A percentile compares a stretch with the other conserved stretches of the same genome.
Conservation (phyloP, 2,797 vertebrate genomes). For the Anableps anableps region DNA sequence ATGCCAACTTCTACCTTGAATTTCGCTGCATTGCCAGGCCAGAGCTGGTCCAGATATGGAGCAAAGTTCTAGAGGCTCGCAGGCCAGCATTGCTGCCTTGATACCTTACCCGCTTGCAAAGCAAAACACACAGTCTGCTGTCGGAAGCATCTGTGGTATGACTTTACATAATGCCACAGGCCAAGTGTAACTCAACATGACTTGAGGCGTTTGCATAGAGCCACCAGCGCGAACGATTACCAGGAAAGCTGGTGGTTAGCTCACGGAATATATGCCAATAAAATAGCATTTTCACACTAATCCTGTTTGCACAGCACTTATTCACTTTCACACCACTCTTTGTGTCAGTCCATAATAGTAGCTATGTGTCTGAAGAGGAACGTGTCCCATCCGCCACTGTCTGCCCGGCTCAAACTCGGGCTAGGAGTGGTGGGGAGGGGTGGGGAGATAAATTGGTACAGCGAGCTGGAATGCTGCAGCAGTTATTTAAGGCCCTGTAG, state of each 20-base stretch:
- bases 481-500: conserved; percentile 83
- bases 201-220: conserved; percentile 51
- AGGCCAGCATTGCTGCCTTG: conserved; percentile 4
- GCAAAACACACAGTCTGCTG: conserved; percentile 34
- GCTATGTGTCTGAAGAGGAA: conserved; percentile 67
- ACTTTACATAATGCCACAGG: conserved; percentile 47
- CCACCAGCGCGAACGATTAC: conserved; percentile 38
- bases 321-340: conserved; percentile 66
- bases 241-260: conserved; percentile 44
- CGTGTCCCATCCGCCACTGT: conserved; percentile 65
- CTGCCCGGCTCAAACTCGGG: conserved; percentile 64
- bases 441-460: conserved; percentile 78
- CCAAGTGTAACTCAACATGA: conserved; percentile 51
- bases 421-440: conserved; percentile 56
- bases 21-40: neutral
- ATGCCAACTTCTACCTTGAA: neutral
- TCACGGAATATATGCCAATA: conserved; percentile 66
- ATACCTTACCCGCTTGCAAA: conserved; percentile 12
- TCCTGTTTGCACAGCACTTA: conserved; percentile 65
- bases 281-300: conserved; percentile 59
- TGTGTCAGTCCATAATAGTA: conserved; percentile 59
- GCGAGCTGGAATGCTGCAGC: conserved; percentile 77
- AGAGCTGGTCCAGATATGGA: neutral
- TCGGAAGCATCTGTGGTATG: conserved; percentile 30
- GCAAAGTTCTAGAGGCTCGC: conserved; percentile 15